phyloP scores from a whole-genome alignment of 2,888 invertebrate genomes.

The Zaprionus lineosus region DNA sequence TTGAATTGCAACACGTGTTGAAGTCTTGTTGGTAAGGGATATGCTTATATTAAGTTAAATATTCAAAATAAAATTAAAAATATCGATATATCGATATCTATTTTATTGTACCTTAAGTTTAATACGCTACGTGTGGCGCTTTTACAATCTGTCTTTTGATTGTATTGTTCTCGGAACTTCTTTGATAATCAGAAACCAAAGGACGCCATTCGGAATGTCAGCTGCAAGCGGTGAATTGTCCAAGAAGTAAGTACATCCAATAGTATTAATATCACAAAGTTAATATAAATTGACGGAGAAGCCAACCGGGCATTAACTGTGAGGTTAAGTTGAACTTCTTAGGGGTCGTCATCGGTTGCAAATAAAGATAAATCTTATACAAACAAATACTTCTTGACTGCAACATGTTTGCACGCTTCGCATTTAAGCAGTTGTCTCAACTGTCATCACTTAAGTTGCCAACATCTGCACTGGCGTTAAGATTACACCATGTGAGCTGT shows the following conservation, averaged over 20 bases:
- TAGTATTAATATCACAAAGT: not conserved
- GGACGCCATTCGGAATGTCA: conserved; percentile 62
- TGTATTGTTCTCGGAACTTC: conserved; percentile 10
- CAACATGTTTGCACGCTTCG: conserved; percentile 37
- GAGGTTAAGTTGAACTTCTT: conserved; percentile 48
- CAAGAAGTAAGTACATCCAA: conserved; percentile 79
- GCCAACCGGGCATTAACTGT: conserved; percentile 30
- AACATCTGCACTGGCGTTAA: conserved; percentile 1
- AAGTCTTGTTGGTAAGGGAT: conserved; percentile 22
- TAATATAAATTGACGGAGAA: not conserved
- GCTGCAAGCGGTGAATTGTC: conserved; percentile 78
- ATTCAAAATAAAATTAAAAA: not conserved
- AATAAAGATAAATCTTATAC: not conserved
- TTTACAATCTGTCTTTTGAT: conserved; percentile 24
- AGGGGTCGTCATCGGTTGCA: conserved; percentile 15
- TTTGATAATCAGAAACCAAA: conserved; percentile 3
- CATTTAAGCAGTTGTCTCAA: conserved; percentile 24
- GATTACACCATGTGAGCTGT: conserved; percentile 46
- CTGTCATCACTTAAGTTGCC: conserved; percentile 3
- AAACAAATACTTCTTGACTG: not conserved
- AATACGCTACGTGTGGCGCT: conserved; percentile 45
- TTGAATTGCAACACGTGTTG: conserved; percentile 36
- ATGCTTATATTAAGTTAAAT: not conserved
- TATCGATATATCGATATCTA: conserved; percentile 41
- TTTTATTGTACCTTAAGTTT: conserved; percentile 24